Conservation (phyloP, 2,113 vertebrate genomes). For the Microcebus lehilahytsara region DNA sequence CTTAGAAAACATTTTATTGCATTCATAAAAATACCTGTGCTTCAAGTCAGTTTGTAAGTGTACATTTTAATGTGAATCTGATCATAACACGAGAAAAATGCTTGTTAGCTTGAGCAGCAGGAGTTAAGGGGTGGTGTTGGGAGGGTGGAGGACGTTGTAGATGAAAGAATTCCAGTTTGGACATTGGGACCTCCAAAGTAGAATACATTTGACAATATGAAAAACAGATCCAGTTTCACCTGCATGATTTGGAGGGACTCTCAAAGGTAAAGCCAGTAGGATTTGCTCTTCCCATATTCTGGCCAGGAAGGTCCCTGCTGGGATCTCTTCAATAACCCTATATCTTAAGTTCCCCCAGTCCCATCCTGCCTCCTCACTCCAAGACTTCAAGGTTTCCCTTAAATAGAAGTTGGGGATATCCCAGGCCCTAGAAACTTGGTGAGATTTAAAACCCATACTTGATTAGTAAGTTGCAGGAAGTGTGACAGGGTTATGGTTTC, state of each 20-base stretch:
- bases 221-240: neutral
- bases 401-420: neutral
- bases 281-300: neutral
- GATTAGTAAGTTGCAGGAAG: neutral
- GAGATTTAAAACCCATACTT: neutral
- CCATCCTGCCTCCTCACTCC: neutral
- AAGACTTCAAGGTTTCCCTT: neutral
- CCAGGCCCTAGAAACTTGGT: neutral
- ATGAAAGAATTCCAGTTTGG: conserved; percentile 41
- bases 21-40: conserved; percentile 64
- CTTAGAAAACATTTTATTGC: conserved; percentile 57
- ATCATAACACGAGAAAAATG: conserved; percentile 60
- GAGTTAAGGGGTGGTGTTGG: neutral
- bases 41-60: conserved; percentile 66
- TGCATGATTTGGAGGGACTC: neutral
- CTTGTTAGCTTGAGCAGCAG: neutral
- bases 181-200: neutral
- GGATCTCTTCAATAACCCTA: neutral
- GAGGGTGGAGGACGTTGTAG: neutral
- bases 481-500: neutral
- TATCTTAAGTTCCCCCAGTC: neutral
- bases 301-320: neutral
- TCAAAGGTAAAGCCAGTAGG: neutral
- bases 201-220: neutral
- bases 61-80: conserved; percentile 42